Evolutionary conservation across 1,140 invertebrate species (phyloP), one percentile per base, ranked within the genome.

Genomic region (Hermetia illucens): DNA sequence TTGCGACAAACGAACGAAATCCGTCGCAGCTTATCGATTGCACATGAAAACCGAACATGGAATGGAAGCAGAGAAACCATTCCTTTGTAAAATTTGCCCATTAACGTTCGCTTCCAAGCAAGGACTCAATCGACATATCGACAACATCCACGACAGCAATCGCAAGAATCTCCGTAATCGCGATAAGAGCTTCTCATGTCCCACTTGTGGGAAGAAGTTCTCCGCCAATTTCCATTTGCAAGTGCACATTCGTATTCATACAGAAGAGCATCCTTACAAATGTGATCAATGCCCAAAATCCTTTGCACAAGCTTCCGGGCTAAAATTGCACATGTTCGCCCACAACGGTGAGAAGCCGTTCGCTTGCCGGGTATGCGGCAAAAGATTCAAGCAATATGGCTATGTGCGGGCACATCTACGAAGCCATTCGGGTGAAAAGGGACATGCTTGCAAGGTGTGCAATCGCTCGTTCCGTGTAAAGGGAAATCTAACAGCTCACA

Each of bases 311-410:
- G 27, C 21, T 4, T 49, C 45, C n/a, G 49, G 47, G 13, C 37
- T 55, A 5, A 53, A 49, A 13, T 43, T 48, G 6, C 52, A 55
- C 19, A 43, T 37, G 13, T 52, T 53, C 18, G 52, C 51, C 0
- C 59, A 61, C 21, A 62, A 53, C 0, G 56, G 55, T 6, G 62
- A 64, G 24, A 50, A 61, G 12, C 62, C 63, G 4, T 65, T 56
- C 21, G 45, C 44, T 0, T 68, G 66, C 30, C 51, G 55, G 20
- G 45, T 62, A 3, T 67, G 65, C 33, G 61, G 76, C 36, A 82
- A 79, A 51, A 70, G 69, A 5, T 82, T 82, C 50, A 76, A 77
- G 13, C 47, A 75, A 63, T 55, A 75, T 63, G 34, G 77, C 69
- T 57, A 79, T 69, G 20, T 81, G 66, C 60, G 79, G 70, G 55